These are phyloP conservation scores for Thamnaconus septentrionalis DNA, from an alignment of 2,113 vertebrate genomes.

Conservation along the genomic window DNA sequence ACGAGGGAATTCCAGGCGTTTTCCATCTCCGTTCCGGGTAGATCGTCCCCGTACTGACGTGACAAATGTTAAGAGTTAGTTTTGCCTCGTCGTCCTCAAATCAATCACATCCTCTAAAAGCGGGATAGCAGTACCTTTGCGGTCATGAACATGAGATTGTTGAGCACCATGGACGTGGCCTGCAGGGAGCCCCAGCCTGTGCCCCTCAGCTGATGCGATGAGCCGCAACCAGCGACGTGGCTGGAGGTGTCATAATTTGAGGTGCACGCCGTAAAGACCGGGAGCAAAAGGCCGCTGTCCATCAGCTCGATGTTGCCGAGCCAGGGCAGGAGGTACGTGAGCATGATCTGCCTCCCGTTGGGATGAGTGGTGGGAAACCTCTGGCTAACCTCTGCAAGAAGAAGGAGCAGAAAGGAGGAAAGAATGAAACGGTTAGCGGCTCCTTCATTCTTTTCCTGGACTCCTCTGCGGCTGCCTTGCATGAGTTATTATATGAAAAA, in stretches of 20 bases:
- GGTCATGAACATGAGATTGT: slow-evolving; percentile 99
- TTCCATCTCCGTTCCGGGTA: slow-evolving; percentile 94
- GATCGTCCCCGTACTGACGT: slow-evolving; percentile 91
- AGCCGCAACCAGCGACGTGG: slow-evolving; percentile 66
- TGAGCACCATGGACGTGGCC: slow-evolving; percentile 93
- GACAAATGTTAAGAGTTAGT: background rate
- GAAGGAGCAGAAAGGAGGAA: slow-evolving; percentile 18
- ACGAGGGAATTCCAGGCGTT: slow-evolving; percentile 95
- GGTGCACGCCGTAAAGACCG: slow-evolving; percentile 83
- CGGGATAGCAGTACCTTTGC: slow-evolving; percentile 84
- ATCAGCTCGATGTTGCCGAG: slow-evolving; percentile 94
- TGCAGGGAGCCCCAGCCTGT: slow-evolving; percentile 95
- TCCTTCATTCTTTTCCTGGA: no score
- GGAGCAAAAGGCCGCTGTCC: slow-evolving; percentile 87
- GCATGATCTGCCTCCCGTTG: slow-evolving; percentile 95
- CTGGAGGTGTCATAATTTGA: slow-evolving; percentile 83
- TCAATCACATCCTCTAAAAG: background rate
- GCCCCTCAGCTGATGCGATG: slow-evolving; percentile 82
- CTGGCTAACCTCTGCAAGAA: slow-evolving; percentile 89
- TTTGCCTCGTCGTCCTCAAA: background rate
- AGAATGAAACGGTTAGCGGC: background rate
- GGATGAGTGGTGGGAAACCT: slow-evolving; percentile 93
- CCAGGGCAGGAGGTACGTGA: slow-evolving; percentile 95
- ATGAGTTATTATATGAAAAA: no score
- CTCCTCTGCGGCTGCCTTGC: no score